Evolutionary conservation across 2,113 vertebrate genomes (phyloP).

Genomic region (Chiloscyllium plagiosum): DNA sequence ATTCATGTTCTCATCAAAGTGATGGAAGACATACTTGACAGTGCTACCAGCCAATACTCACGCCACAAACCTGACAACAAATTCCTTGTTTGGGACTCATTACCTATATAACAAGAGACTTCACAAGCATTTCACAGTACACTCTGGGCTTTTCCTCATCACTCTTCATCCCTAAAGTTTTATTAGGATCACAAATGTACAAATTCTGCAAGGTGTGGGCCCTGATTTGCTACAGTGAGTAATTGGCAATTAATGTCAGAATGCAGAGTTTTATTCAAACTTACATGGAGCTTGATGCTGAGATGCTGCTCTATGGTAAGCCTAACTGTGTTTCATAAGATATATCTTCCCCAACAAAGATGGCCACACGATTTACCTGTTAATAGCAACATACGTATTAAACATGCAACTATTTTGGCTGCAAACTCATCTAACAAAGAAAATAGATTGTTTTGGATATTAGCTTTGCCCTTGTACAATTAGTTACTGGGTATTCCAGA

Average conservation of each 20-base stretch:
- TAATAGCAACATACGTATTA: background rate
- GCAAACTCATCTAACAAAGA: background rate
- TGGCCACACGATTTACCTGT: background rate
- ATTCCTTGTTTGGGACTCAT: background rate
- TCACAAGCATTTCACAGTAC: too few species aligned
- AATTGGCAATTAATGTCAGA: too few species aligned
- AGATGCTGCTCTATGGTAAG: too few species aligned
- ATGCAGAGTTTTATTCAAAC: too few species aligned
- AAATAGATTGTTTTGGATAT: background rate
- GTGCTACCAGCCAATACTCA: background rate
- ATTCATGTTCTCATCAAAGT: background rate
- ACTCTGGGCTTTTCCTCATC: too few species aligned
- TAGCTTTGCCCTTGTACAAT: background rate
- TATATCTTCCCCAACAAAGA: background rate
- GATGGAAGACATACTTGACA: background rate
- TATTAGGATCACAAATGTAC: too few species aligned
- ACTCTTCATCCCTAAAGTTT: too few species aligned
- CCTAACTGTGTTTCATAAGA: background rate
- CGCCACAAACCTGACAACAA: background rate
- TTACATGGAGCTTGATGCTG: too few species aligned
- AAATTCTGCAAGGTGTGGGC: too few species aligned
- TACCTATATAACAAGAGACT: background rate
- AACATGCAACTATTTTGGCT: background rate
- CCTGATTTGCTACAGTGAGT: too few species aligned
- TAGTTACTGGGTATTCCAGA: too few species aligned